Base-by-base conservation (phyloP, 2,113 vertebrate genomes). In the Boleophthalmus pectinirostris region DNA sequence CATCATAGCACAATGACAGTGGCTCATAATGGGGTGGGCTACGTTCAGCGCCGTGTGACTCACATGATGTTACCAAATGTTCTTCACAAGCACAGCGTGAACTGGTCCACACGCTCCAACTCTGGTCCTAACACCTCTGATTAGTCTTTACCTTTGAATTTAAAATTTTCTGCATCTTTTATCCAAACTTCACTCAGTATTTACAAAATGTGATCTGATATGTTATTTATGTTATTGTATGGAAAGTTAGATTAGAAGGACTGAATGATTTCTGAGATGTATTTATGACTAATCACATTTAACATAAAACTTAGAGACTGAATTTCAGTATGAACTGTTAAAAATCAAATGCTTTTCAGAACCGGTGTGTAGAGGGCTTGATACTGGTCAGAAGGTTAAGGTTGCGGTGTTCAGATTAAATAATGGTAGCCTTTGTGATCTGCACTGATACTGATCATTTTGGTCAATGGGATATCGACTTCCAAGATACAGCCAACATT, bases 11-110 rank as follows among this genome's bases (percentile, higher is more conserved):
- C 65, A 66, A 53, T 54, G 45, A 60, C 43, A 45, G 5, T n/a
- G 60, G 14, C 66, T 71, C 63, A 79, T 68, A 83, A 80, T 69
- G 68, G 38, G 70, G 54, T 64, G 45, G 24, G 20, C 25, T 54
- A 53, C 65, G 68, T 54, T 49, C 77, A 79, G n/a, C 35, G 53
- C 66, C 78, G 45, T 78, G 25, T 88, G 82, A 88, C 73, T 88
- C 88, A 88, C 45, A 60, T 73, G 77, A 60, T 73, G 77, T 66
- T 69, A 68, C 79, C 70, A 84, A 84, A 77, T 87, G 86, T 84
- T 85, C 83, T 0, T 82, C 76, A 80, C 74, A 73, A 78, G 79
- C 61, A 82, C 82, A 82, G 64, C 49, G 8, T 49, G 73, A 38
- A 60, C 35, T 0, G 13, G 56, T 66, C 72, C 51, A 43, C 49